Conservation (phyloP, 2,888 invertebrate genomes). For the Cerastoderma edule region DNA sequence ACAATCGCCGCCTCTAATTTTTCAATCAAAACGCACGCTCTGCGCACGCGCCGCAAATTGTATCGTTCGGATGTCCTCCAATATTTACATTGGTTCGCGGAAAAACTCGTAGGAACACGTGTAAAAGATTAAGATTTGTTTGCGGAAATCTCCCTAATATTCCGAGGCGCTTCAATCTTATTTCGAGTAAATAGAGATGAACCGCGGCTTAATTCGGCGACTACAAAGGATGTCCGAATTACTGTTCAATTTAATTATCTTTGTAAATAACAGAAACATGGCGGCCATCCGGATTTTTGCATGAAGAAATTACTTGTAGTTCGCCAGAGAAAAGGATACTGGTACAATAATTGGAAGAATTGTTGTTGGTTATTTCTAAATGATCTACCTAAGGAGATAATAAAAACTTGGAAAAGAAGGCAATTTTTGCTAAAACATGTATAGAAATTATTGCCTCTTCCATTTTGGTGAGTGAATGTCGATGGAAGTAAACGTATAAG, state of each 20-base stretch:
- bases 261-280: conserved; percentile 48
- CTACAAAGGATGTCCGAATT: conserved; percentile 52
- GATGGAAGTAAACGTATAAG: too few relatives aligned
- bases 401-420: too few relatives aligned
- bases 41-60: conserved; percentile 56
- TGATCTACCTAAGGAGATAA: too few relatives aligned
- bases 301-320: conserved; percentile 20
- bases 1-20: conserved; percentile 45
- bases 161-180: conserved; percentile 29
- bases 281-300: conserved; percentile 30
- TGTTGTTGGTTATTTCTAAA: too few relatives aligned
- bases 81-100: conserved; percentile 59
- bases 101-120: conserved; percentile 60
- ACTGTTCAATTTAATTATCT: conserved; percentile 65
- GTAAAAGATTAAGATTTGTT: conserved; percentile 58
- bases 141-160: conserved; percentile 47
- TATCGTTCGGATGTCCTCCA: conserved; percentile 53
- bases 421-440: too few relatives aligned
- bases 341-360: too few relatives aligned
- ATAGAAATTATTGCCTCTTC: too few relatives aligned
- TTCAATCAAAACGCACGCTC: conserved; percentile 61
- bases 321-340: too few relatives aligned
- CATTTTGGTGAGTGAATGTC: too few relatives aligned
- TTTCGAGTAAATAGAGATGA: conserved; percentile 46
- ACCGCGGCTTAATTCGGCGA: conserved; percentile 55